A percentile compares a stretch with the other conserved stretches of the same genome.
Conservation (phyloP, 2,888 invertebrate species). For the Nycteola revayana region DNA sequence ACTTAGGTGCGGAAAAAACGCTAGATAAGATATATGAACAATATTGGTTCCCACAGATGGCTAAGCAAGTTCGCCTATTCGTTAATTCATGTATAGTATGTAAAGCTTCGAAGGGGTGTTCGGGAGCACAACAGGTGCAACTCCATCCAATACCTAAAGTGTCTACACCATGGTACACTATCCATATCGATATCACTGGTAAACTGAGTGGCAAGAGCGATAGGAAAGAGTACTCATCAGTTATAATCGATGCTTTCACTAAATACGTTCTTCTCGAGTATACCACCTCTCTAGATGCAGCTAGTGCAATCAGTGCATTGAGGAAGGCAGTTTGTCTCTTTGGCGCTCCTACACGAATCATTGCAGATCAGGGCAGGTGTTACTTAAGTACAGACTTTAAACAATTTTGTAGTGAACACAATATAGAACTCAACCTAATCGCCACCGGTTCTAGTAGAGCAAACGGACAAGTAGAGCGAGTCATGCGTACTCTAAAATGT, state of each 20-base stretch:
- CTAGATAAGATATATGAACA: constrained; percentile 1
- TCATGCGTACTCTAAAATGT: constrained; percentile 7
- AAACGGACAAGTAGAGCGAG: background rate
- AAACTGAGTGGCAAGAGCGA: constrained; percentile 10
- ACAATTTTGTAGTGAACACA: constrained; percentile 18
- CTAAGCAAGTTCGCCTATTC: background rate
- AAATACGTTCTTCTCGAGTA: constrained; percentile 27
- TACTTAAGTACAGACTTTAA: constrained; percentile 20
- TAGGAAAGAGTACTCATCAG: constrained; percentile 28
- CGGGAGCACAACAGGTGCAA: background rate
- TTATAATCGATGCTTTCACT: too few species aligned
- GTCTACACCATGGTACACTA: constrained; percentile 28
- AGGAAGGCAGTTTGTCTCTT: constrained; percentile 26
- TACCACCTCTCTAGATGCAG: constrained; percentile 13
- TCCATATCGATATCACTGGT: constrained; percentile 33
- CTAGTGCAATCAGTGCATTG: constrained; percentile 14
- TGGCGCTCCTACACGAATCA: constrained; percentile 22
- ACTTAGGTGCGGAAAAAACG: constrained; percentile 1
- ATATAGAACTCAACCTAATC: constrained; percentile 26
- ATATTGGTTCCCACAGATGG: constrained; percentile 4
- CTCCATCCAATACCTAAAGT: constrained; percentile 27
- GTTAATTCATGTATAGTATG: constrained; percentile 1
- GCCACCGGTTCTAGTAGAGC: constrained; percentile 31
- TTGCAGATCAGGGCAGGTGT: constrained; percentile 26
- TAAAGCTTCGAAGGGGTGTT: constrained; percentile 1